These are phyloP conservation scores for Elysia crispata DNA, from an alignment of 2,888 invertebrate genomes.

Conservation along the genomic window DNA sequence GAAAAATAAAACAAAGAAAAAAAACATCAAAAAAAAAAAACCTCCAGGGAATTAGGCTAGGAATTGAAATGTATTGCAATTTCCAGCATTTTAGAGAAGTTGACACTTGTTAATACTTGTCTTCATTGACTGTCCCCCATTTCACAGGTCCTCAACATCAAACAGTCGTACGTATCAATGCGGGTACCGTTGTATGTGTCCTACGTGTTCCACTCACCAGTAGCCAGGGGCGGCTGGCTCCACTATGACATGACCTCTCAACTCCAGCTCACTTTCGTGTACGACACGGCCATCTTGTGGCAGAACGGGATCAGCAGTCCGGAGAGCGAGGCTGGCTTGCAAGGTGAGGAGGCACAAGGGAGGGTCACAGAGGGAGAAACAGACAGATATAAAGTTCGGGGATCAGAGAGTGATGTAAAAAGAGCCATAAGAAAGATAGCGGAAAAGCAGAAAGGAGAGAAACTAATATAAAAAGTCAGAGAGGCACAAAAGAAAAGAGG, in stretches of 20 bases:
- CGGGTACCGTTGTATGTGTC: conserved; percentile 75
- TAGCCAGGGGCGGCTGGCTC: conserved; percentile 72
- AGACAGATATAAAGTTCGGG: not conserved
- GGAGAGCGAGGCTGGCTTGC: conserved; percentile 59
- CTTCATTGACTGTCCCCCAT: not conserved
- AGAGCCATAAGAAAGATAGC: no score
- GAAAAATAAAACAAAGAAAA: no score
- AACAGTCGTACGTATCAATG: conserved; percentile 75
- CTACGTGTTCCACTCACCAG: conserved; percentile 74
- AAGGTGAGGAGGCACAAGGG: conserved; percentile 60
- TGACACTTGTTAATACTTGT: not conserved
- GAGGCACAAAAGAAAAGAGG: no score
- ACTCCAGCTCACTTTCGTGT: conserved; percentile 75
- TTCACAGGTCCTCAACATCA: conserved; percentile 71
- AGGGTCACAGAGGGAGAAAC: no score
- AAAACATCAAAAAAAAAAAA: no score
- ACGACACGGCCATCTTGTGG: conserved; percentile 76
- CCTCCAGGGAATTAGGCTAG: no score
- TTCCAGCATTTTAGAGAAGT: not conserved
- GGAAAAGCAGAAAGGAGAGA: no score
- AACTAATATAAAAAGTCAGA: no score
- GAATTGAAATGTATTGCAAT: not conserved
- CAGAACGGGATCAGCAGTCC: conserved; percentile 73
- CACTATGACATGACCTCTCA: conserved; percentile 73
- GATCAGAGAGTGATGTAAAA: not conserved